phyloP scores from a whole-genome alignment of 92 coral and sea anemone genomes.

The Zoanthus sansibaricus region DNA sequence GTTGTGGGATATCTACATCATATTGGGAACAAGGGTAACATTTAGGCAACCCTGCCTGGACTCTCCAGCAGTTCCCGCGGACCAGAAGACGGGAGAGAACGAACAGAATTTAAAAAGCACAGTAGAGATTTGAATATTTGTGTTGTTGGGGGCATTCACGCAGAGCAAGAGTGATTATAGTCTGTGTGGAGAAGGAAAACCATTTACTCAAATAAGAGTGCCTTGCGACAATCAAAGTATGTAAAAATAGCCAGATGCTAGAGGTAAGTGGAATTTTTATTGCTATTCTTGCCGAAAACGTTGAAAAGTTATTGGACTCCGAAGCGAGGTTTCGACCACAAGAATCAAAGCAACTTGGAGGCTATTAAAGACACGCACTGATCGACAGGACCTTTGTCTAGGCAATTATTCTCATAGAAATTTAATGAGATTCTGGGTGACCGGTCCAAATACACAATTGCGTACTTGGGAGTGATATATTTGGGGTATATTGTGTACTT shows the following conservation, averaged over 20 bases:
- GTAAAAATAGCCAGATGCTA: not conserved
- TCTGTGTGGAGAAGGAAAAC: not conserved
- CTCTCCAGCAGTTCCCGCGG: too few species aligned
- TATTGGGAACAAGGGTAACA: not conserved
- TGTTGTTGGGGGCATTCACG: not conserved
- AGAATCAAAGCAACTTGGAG: not conserved
- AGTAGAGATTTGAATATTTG: not conserved
- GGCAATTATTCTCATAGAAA: not conserved
- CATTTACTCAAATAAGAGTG: not conserved
- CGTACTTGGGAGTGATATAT: not conserved
- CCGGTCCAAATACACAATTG: not conserved
- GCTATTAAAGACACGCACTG: not conserved
- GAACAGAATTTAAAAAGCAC: too few species aligned
- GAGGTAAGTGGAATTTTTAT: not conserved
- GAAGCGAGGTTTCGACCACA: not conserved
- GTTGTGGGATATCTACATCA: constrained; percentile 4
- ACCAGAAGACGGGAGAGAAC: too few species aligned
- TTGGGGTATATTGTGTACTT: not conserved
- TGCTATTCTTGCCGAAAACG: not conserved
- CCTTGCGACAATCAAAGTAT: not conserved
- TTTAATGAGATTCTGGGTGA: not conserved
- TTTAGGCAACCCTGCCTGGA: too few species aligned
- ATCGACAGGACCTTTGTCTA: not conserved
- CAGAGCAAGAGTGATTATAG: not conserved
- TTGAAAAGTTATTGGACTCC: not conserved